Conservation (phyloP, 2,797 vertebrate genomes). For the Chrosomus eos region DNA sequence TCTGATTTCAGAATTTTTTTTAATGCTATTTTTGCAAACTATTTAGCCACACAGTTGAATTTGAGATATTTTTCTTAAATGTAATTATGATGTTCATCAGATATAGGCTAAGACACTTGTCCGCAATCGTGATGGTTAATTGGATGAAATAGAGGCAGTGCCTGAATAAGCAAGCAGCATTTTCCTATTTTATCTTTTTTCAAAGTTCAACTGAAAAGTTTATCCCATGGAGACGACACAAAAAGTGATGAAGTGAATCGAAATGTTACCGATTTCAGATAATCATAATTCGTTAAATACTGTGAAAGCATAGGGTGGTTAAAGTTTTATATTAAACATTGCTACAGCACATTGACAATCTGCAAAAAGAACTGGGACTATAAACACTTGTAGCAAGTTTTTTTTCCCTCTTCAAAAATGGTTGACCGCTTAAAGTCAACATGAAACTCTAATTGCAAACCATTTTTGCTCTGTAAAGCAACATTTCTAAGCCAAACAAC, state of each 20-base stretch:
- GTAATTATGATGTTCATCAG: neutral
- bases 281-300: neutral
- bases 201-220: neutral
- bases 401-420: neutral
- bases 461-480: neutral
- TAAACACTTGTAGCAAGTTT: neutral
- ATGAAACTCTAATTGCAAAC: slow-evolving; percentile 2
- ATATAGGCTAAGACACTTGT: neutral
- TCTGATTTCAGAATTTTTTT: neutral
- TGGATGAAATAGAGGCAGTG: neutral
- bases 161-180: too few species aligned
- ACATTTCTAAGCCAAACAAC: neutral
- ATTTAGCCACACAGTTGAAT: neutral
- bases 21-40: neutral
- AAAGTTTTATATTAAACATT: neutral
- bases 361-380: neutral
- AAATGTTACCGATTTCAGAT: neutral
- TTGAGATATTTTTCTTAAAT: neutral
- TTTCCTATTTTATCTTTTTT: neutral
- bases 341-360: neutral
- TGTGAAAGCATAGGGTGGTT: neutral
- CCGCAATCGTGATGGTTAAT: neutral
- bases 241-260: neutral
- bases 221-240: neutral
- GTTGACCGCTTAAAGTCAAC: neutral